phyloP scores from a whole-genome alignment of 2,888 invertebrate species.

The Ectemnius continuus region DNA sequence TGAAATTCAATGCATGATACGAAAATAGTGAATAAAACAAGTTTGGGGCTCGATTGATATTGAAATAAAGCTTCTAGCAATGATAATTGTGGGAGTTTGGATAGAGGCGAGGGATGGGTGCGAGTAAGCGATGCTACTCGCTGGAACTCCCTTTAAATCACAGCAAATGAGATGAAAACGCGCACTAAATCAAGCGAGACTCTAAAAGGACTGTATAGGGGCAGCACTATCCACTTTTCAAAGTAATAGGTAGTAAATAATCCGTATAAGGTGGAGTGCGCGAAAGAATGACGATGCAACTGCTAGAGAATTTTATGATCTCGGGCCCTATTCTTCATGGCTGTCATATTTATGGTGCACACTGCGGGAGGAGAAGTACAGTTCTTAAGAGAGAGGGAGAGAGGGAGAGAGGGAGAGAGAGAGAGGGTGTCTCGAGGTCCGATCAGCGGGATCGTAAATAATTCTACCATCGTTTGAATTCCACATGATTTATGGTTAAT shows the following conservation, averaged over 20 bases:
- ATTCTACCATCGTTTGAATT: conserved; percentile 51
- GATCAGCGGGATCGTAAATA: conserved; percentile 51
- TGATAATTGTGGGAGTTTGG: no score
- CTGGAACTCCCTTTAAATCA: neutral
- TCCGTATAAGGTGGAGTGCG: no score
- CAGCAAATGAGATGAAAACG: neutral
- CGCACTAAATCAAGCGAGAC: no score
- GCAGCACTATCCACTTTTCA: neutral
- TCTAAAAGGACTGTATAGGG: no score
- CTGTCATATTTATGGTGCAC: conserved; percentile 54
- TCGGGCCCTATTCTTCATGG: conserved; percentile 39
- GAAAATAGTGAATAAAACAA: no score
- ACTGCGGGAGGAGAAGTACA: conserved; percentile 40
- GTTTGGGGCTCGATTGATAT: no score
- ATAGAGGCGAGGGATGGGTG: no score
- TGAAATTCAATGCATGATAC: no score
- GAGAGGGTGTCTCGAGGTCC: neutral
- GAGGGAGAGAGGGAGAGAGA: no score
- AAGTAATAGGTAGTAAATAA: neutral
- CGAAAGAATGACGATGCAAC: no score
- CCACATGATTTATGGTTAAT: conserved; percentile 57
- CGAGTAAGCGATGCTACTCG: no score
- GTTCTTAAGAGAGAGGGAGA: conserved; percentile 37
- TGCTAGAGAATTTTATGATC: conserved; percentile 39
- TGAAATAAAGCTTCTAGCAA: no score